Evolutionary conservation across 2,888 invertebrate genomes (phyloP).

Genomic region (Eupithecia vulgata): DNA sequence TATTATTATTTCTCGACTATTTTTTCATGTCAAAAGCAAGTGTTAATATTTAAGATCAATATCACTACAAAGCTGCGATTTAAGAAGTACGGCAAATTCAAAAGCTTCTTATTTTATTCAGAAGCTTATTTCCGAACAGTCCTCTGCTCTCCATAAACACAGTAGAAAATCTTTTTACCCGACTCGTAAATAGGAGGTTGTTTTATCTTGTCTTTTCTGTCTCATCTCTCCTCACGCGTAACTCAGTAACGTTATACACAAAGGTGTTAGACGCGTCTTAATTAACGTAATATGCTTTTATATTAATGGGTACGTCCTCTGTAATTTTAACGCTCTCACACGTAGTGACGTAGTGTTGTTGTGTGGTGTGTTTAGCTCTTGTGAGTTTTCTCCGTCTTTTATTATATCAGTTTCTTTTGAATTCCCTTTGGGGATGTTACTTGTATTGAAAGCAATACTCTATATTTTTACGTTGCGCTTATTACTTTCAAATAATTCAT

Average conservation of each 20-base stretch:
- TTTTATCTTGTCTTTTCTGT: conserved; percentile 13
- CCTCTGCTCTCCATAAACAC: not conserved
- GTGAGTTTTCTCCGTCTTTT: not conserved
- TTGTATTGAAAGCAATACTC: not conserved
- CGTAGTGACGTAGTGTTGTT: conserved; percentile 23
- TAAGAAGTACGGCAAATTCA: not conserved
- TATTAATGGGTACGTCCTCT: conserved; percentile 43
- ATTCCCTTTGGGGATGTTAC: not conserved
- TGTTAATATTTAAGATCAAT: not conserved
- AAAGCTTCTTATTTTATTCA: conserved; percentile 1
- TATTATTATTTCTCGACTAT: not conserved
- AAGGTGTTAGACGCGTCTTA: conserved; percentile 74
- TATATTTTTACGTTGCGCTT: not conserved
- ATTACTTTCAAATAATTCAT: not conserved
- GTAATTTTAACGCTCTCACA: conserved; percentile 37
- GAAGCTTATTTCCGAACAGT: conserved; percentile 8
- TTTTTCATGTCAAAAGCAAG: not conserved
- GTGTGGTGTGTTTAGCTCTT: conserved; percentile 1
- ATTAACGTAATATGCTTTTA: conserved; percentile 67
- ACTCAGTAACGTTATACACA: conserved; percentile 67
- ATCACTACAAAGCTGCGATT: not conserved
- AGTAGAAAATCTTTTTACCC: conserved; percentile 6
- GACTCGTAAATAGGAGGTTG: conserved; percentile 11
- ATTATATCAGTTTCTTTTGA: not conserved
- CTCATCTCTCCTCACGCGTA: conserved; percentile 30